Conservation (phyloP, 2,113 vertebrate genomes). For the Papio anubis region DNA sequence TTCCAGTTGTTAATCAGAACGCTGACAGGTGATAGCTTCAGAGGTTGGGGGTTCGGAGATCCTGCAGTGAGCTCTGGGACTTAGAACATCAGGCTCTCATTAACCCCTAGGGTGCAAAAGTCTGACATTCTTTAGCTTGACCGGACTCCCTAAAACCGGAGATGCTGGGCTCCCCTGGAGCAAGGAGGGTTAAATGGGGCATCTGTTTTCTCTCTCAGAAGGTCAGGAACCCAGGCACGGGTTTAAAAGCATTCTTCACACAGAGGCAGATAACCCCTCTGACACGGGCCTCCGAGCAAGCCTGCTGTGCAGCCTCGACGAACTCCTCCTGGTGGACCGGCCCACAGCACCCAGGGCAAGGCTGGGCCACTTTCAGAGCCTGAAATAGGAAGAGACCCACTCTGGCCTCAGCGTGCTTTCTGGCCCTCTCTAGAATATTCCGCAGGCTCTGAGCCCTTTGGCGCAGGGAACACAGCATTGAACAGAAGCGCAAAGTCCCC, state of each 20-base stretch:
- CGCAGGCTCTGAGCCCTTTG: neutral
- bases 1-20: conserved; percentile 34
- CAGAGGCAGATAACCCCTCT: conserved; percentile 63
- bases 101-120: conserved; percentile 9
- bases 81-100: neutral
- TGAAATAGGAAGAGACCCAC: neutral
- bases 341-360: too few species aligned
- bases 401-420: neutral
- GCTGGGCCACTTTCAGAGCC: neutral
- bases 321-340: neutral
- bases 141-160: neutral
- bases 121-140: neutral
- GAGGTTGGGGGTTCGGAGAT: neutral
- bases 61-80: neutral
- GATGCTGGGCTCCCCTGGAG: neutral
- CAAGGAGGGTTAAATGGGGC: conserved; percentile 50
- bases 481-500: neutral
- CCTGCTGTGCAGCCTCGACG: neutral
- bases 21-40: neutral
- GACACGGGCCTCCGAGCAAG: neutral
- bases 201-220: conserved; percentile 73
- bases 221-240: conserved; percentile 45
- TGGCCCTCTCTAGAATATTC: neutral
- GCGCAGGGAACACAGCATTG: neutral
- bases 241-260: conserved; percentile 72